These are phyloP conservation scores for Xanthostigma xanthostigma DNA, from an alignment of 2,888 invertebrate species.

Conservation along the genomic window DNA sequence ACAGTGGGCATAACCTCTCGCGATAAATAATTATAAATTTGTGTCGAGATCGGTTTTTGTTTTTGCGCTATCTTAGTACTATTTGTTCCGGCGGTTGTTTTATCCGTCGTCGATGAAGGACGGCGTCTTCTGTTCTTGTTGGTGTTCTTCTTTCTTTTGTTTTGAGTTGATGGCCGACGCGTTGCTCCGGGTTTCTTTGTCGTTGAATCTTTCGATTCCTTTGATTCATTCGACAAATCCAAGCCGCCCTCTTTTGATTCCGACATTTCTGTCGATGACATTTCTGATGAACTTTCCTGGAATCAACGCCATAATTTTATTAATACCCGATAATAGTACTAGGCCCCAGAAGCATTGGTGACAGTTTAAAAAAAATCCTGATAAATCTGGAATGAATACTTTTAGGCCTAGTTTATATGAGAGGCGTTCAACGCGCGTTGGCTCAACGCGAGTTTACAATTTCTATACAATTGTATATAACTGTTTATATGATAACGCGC, in stretches of 20 bases:
- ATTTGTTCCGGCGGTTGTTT: constrained; percentile 14
- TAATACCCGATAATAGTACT: too few relatives aligned
- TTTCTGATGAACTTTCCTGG: too few relatives aligned
- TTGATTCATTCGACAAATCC: constrained; percentile 16
- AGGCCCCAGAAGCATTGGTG: too few relatives aligned
- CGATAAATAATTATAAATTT: constrained; percentile 62
- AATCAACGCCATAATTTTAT: too few relatives aligned
- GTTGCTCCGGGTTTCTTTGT: constrained; percentile 16
- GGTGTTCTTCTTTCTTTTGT: constrained; percentile 37
- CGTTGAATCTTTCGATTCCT: constrained; percentile 28
- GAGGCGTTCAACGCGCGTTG: too few relatives aligned
- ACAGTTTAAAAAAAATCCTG: too few relatives aligned
- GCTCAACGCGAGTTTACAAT: too few relatives aligned
- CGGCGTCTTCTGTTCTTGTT: constrained; percentile 44
- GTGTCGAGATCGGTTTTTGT: constrained; percentile 50
- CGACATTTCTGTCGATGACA: constrained; percentile 7
- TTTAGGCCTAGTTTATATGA: too few relatives aligned
- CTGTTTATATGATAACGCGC: too few relatives aligned
- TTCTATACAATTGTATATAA: too few relatives aligned
- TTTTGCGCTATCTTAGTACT: constrained; percentile 27
- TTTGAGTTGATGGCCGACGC: constrained; percentile 26
- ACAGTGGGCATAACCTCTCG: constrained; percentile 71
- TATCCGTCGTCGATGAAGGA: constrained; percentile 31
- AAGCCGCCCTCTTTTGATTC: constrained; percentile 27
- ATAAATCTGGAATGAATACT: too few relatives aligned